Evolutionary conservation across 2,888 invertebrate species (phyloP).

Genomic region (Limnephilus auricula): DNA sequence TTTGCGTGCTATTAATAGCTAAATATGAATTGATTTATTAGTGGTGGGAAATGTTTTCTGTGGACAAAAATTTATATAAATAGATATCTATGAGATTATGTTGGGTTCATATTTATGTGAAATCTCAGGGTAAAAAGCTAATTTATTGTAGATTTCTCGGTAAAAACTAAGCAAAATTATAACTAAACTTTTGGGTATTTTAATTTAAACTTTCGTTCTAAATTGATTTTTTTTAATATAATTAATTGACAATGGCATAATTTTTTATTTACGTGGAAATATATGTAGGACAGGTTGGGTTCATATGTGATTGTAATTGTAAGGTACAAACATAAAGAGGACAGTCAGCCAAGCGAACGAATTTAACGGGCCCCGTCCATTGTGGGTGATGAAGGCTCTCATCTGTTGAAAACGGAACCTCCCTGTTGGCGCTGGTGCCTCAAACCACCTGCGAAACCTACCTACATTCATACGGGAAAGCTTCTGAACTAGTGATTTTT

Average conservation of each 20-base stretch:
- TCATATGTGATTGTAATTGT: background rate
- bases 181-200: background rate
- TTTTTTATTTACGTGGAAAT: too few species aligned
- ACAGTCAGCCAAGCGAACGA: slow-evolving; percentile 64
- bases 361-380: slow-evolving; percentile 65
- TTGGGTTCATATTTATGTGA: too few species aligned
- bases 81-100: too few species aligned
- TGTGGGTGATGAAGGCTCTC: slow-evolving; percentile 60
- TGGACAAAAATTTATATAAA: too few species aligned
- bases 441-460: slow-evolving; percentile 6
- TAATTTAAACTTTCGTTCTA: too few species aligned
- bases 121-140: too few species aligned
- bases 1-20: too few species aligned
- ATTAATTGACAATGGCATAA: background rate
- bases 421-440: background rate
- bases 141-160: too few species aligned
- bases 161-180: background rate
- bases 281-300: background rate
- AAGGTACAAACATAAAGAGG: slow-evolving; percentile 59
- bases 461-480: background rate
- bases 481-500: background rate
- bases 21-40: too few species aligned
- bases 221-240: background rate
- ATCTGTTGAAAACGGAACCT: slow-evolving; percentile 63
- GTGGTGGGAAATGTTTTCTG: too few species aligned